phyloP scores from a whole-genome alignment of 2,113 vertebrate species.

The Caranx melampygus region DNA sequence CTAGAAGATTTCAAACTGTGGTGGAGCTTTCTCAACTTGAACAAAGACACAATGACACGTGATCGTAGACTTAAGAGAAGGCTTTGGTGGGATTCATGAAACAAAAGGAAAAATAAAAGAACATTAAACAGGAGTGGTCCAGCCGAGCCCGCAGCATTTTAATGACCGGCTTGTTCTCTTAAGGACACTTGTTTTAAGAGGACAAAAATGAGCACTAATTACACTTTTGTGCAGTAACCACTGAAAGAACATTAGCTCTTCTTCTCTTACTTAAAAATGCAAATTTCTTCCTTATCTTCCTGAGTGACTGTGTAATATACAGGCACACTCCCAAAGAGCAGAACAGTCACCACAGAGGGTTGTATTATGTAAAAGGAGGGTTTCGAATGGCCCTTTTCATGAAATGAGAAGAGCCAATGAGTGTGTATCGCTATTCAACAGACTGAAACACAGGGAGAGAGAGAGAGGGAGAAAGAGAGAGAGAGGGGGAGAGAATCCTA shows the following conservation, averaged over 20 bases:
- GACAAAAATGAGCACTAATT: constrained; percentile 64
- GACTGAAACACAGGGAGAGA: neutral
- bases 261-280: constrained; percentile 51
- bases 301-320: constrained; percentile 19
- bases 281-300: constrained; percentile 29
- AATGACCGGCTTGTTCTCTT: constrained; percentile 54
- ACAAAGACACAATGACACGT: neutral
- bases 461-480: neutral
- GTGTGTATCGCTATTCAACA: constrained; percentile 15
- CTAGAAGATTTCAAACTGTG: neutral
- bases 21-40: neutral
- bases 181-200: constrained; percentile 54
- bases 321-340: constrained; percentile 16
- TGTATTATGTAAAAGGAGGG: constrained; percentile 13
- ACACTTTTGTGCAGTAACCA: constrained; percentile 46
- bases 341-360: constrained; percentile 32
- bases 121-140: neutral
- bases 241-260: constrained; percentile 40
- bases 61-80: neutral
- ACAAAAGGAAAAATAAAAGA: constrained; percentile 9
- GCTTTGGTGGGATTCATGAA: constrained; percentile 15
- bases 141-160: constrained; percentile 37
- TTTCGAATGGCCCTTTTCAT: constrained; percentile 30
- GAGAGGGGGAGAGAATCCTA: neutral
- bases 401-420: constrained; percentile 8